phyloP scores from a whole-genome alignment of 2,888 invertebrate genomes.

The Frankliniella intonsa region DNA sequence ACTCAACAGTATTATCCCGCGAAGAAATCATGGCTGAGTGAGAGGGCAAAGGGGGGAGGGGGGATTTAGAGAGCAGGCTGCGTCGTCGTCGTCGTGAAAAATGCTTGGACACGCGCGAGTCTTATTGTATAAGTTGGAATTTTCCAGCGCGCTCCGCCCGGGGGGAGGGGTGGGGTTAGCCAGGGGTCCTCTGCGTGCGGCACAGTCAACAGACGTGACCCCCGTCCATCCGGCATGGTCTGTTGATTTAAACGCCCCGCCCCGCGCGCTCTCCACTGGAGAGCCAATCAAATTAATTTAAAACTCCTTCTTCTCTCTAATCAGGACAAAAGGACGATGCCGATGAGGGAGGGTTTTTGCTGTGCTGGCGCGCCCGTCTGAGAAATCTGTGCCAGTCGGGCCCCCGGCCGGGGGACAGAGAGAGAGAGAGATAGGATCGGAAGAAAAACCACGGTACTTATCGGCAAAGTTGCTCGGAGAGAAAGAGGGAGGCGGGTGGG shows the following conservation, averaged over 20 bases:
- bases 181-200: too few species aligned
- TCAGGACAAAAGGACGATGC: background rate
- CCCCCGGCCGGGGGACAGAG: background rate
- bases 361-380: background rate
- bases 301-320: background rate
- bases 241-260: background rate
- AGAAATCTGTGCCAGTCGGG: background rate
- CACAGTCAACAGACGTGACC: too few species aligned
- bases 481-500: background rate
- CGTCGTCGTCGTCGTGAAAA: too few species aligned
- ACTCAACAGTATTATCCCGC: too few species aligned
- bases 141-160: too few species aligned
- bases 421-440: background rate
- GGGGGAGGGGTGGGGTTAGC: too few species aligned
- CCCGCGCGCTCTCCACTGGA: background rate
- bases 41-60: too few species aligned
- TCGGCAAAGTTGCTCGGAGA: background rate
- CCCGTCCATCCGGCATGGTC: too few species aligned
- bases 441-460: background rate
- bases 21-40: too few species aligned
- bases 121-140: too few species aligned
- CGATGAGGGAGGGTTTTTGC: background rate
- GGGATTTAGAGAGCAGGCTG: too few species aligned
- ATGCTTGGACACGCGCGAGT: too few species aligned
- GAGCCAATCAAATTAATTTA: conserved; percentile 6